phyloP scores from a whole-genome alignment of 2,888 invertebrate species.

The Xylophagus ater region DNA sequence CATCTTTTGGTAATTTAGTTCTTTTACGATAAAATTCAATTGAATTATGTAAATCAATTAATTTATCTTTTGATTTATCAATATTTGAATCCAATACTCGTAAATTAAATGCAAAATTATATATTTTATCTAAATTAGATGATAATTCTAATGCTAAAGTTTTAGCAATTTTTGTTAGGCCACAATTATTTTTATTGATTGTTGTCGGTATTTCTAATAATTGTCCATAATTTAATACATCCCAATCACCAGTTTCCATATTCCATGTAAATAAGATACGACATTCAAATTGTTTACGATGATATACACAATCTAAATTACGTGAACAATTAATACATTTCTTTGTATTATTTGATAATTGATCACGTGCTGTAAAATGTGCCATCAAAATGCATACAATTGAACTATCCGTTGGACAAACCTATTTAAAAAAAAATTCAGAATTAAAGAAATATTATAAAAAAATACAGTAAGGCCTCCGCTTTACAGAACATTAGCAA shows the following conservation, averaged over 20 bases:
- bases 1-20: conserved; percentile 2
- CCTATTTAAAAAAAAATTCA: conserved; percentile 19
- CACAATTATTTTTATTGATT: conserved; percentile 18
- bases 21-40: conserved; percentile 35
- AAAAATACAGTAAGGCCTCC: too few relatives aligned
- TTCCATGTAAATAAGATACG: conserved; percentile 39
- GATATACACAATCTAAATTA: conserved; percentile 32
- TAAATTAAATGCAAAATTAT: conserved; percentile 31
- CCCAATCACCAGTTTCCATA: conserved; percentile 36
- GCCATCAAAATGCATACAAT: conserved; percentile 36
- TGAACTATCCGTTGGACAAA: conserved; percentile 34
- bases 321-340: conserved; percentile 34
- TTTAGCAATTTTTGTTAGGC: conserved; percentile 30
- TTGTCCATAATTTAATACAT: conserved; percentile 37
- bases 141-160: conserved; percentile 32
- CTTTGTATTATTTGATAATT: conserved; percentile 23
- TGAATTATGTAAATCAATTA: conserved; percentile 35
- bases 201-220: conserved; percentile 26
- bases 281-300: conserved; percentile 36
- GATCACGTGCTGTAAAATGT: conserved; percentile 37
- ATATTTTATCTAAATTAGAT: conserved; percentile 25
- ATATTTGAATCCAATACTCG: conserved; percentile 35
- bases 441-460: not conserved
- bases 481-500: too few relatives aligned
- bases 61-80: conserved; percentile 33